These are phyloP conservation scores for Caenorhabditis inopinata DNA, from an alignment of 1,140 invertebrate species.

Conservation along the genomic window DNA sequence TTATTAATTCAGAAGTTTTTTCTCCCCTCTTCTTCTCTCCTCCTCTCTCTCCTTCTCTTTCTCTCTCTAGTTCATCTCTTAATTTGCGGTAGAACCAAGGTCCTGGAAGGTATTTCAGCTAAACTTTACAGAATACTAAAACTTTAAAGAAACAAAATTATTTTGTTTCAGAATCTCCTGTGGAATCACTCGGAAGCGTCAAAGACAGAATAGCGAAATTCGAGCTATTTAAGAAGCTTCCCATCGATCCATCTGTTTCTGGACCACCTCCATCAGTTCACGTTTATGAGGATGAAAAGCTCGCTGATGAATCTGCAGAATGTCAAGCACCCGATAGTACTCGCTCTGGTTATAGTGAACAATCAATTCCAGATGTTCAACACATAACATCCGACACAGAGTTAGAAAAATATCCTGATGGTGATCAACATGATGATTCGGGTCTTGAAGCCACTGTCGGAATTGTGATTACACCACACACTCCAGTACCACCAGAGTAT, in stretches of 20 bases:
- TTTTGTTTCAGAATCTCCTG: constrained; percentile 41
- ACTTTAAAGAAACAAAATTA: background rate
- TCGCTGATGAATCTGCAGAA: background rate
- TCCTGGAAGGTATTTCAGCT: background rate
- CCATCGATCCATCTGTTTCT: constrained; percentile 29
- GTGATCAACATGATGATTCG: background rate
- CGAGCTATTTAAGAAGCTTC: constrained; percentile 35
- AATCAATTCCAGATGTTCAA: constrained; percentile 8
- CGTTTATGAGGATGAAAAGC: background rate
- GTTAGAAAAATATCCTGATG: background rate
- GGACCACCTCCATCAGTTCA: constrained; percentile 13
- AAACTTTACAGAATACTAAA: no score
- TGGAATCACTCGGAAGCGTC: constrained; percentile 48
- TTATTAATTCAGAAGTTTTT: no score
- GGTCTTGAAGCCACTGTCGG: background rate
- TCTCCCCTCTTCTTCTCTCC: background rate
- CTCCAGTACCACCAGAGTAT: constrained; percentile 14
- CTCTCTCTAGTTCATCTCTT: no score
- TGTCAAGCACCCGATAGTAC: background rate
- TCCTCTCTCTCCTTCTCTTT: background rate
- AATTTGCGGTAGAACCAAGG: background rate
- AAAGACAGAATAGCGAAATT: constrained; percentile 51
- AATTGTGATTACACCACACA: constrained; percentile 10
- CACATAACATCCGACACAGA: background rate
- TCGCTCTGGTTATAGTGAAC: background rate